These are phyloP conservation scores for Prionailurus viverrinus DNA, from an alignment of 2,113 vertebrate genomes.

Conservation along the genomic window DNA sequence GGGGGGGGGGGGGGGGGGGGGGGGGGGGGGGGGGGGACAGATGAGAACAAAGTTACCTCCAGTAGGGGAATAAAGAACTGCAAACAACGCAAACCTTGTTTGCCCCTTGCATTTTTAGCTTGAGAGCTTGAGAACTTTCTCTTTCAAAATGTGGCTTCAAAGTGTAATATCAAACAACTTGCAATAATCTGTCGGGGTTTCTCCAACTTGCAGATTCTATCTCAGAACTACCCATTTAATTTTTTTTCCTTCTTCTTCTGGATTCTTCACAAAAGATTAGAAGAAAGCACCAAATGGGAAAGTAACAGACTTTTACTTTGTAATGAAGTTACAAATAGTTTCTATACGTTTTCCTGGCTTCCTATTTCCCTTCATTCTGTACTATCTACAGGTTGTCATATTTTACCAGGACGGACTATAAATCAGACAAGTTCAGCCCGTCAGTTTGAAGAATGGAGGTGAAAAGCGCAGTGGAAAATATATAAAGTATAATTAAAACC, in stretches of 20 bases:
- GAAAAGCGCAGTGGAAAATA: slow-evolving; percentile 76
- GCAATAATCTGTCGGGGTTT: neutral
- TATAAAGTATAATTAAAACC: slow-evolving; percentile 83
- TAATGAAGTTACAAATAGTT: neutral
- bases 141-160: neutral
- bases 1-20: too few relatives aligned
- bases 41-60: slow-evolving; percentile 66
- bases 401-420: slow-evolving; percentile 63
- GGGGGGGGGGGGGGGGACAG: neutral
- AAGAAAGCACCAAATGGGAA: slow-evolving; percentile 25
- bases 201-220: neutral
- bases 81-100: slow-evolving; percentile 58
- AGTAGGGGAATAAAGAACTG: neutral
- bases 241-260: neutral
- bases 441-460: slow-evolving; percentile 56
- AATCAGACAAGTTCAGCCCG: slow-evolving; percentile 70
- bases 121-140: neutral
- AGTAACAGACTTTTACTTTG: neutral
- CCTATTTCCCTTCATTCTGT: accelerated
- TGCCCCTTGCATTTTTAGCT: neutral
- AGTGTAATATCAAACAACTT: neutral
- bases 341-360: neutral
- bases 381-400: neutral
- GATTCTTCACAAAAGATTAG: neutral
- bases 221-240: neutral